phyloP scores from a whole-genome alignment of 2,888 invertebrate species.

The Ischnura elegans region DNA sequence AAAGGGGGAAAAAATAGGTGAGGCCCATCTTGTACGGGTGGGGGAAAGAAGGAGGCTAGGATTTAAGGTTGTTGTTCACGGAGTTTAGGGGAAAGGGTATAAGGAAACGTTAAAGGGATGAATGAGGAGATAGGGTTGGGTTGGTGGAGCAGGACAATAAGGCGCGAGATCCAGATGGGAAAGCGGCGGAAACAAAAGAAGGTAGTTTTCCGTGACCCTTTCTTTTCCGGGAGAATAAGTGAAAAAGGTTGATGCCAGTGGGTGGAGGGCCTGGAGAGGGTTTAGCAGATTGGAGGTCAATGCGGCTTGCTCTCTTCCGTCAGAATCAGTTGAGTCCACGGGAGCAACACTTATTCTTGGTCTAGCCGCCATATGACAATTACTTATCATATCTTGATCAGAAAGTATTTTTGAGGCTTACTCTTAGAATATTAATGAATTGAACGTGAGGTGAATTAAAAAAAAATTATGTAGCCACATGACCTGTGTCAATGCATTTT shows the following conservation, averaged over 20 bases:
- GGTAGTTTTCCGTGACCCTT: background rate
- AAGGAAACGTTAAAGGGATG: background rate
- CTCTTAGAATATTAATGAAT: no score
- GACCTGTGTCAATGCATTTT: no score
- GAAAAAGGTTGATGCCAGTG: background rate
- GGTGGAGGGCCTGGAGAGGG: background rate
- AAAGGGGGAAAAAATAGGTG: no score
- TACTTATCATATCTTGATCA: no score
- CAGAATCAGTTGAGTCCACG: background rate
- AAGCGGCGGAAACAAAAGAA: background rate
- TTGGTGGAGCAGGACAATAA: background rate
- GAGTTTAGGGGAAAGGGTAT: background rate
- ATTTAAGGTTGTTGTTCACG: background rate
- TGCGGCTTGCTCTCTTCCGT: background rate
- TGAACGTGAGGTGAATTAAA: no score
- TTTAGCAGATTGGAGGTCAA: background rate
- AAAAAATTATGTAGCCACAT: no score
- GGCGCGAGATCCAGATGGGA: background rate
- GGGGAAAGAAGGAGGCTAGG: background rate
- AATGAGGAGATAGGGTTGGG: background rate
- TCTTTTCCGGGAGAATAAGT: background rate
- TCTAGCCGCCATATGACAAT: no score
- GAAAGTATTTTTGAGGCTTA: no score
- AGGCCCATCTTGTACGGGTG: no score
- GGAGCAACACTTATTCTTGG: no score